Percentiles rank a stretch among this genome's conserved stretches.
These are phyloP conservation scores for Hirtodrosophila duncani DNA, from an alignment of 2,888 invertebrate genomes.

Conservation along the genomic window DNA sequence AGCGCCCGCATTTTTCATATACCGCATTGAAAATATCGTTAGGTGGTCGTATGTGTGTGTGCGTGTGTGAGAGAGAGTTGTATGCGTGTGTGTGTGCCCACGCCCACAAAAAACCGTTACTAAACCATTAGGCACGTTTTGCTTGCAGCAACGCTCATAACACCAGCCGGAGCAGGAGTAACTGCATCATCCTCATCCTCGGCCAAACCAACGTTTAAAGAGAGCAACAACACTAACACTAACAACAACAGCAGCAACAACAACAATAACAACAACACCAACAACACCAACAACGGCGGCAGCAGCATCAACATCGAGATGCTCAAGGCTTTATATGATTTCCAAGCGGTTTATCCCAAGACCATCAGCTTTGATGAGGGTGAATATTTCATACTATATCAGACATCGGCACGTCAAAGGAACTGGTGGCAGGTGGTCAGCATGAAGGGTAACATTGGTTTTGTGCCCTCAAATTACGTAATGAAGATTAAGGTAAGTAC, in stretches of 20 bases:
- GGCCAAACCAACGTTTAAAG: no score
- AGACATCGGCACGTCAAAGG: slow-evolving; percentile 86
- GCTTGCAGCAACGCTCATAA: slow-evolving; percentile 34
- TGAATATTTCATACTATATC: slow-evolving; percentile 89
- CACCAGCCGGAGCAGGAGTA: slow-evolving; percentile 32
- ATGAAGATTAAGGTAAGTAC: slow-evolving; percentile 84
- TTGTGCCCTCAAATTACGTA: slow-evolving; percentile 92
- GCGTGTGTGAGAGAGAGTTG: slow-evolving; percentile 19
- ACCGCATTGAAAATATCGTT: slow-evolving; percentile 7
- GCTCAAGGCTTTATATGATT: slow-evolving; percentile 90
- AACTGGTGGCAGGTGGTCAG: slow-evolving; percentile 95
- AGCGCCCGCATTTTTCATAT: slow-evolving; percentile 36
- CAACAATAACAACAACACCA: slow-evolving; percentile 1
- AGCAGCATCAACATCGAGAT: slow-evolving; percentile 82
- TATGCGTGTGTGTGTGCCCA: slow-evolving; percentile 35
- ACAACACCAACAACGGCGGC: slow-evolving; percentile 1
- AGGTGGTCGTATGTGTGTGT: slow-evolving; percentile 11
- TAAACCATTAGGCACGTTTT: not conserved
- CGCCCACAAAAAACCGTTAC: slow-evolving; percentile 42
- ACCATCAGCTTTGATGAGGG: slow-evolving; percentile 89
- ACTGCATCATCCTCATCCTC: slow-evolving; percentile 10
- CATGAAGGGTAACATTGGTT: slow-evolving; percentile 88
- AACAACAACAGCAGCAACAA: slow-evolving; percentile 4
- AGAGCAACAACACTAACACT: slow-evolving; percentile 4
- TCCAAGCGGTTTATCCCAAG: slow-evolving; percentile 90